Base-by-base conservation (phyloP, 37 sponge, comb jelly and placozoan species). In the Geodia barretti region DNA sequence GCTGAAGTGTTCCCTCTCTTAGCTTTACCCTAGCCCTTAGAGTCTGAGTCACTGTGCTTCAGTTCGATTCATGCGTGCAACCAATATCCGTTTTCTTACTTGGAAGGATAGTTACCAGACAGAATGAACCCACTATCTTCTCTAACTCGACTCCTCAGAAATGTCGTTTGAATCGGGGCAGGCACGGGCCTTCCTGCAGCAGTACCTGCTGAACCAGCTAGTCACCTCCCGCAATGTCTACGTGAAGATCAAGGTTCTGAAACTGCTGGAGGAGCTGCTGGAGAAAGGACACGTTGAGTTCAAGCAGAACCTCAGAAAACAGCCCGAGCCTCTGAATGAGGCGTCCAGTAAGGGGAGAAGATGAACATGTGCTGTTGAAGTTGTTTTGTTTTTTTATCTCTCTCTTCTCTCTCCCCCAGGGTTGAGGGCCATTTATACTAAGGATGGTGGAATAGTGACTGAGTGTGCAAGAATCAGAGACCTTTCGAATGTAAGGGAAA, bases 401-500 rank as follows among this genome's bases (percentile, higher is more conserved):
- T 36, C 35, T 30, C 17, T 29, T 29, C 34, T 40, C 64, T 32
- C 5, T 41, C 21, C 38, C 26, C 21, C 26, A 92, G 93, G 63
- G 38, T 62, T 92, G 58, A 67, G 73, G 41, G 33, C 86, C 4
- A 31, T 73, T 28, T 73, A 76, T 32, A 41, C 83, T 20, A 70
- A 77, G 62, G 83, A 67, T 11, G 54, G 38, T 31, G 38, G 25
- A n/a, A 32, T 92, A 38, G 64, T 79, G 4, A 75, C 72, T 9
- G 93, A 92, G 59, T 88, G 89, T 82, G 86, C 83, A n/a, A 72
- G 89, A 40, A 92, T 92, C 37, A 88, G 93, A 74, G 86, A 86
- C 34, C 58, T 91, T 65, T 82, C 86, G 20, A 86, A 81, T 66
- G 91, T 90, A 34, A 79, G 80, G 69, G 14, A 24, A 7, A 8